These are phyloP conservation scores for Prietella phreatophila DNA, from an alignment of 2,113 vertebrate genomes.

Conservation along the genomic window DNA sequence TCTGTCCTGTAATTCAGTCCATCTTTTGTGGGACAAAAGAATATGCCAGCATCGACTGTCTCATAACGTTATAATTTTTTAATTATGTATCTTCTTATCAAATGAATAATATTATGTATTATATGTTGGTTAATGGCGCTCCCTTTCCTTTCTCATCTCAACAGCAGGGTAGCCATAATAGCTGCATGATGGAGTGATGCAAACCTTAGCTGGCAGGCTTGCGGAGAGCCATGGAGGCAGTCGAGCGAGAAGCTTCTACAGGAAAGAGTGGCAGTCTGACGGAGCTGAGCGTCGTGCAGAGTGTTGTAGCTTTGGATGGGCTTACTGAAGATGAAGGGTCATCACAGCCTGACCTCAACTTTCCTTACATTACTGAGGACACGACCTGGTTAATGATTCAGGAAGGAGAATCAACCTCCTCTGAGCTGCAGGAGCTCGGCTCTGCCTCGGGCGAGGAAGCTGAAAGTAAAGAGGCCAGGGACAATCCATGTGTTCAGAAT, in stretches of 20 bases:
- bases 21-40: not conserved
- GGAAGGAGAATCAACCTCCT: conserved; percentile 39
- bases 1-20: not conserved
- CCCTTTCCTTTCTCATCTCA: conserved; percentile 8
- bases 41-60: not conserved
- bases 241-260: conserved; percentile 32
- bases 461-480: conserved; percentile 32
- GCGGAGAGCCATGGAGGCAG: conserved; percentile 46
- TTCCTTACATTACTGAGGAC: conserved; percentile 11
- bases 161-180: conserved; percentile 17
- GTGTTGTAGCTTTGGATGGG: not conserved
- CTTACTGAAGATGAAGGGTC: conserved; percentile 23
- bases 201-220: conserved; percentile 38
- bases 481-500: conserved; percentile 31
- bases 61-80: not conserved
- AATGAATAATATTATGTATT: not conserved
- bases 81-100: not conserved
- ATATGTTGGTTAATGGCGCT: not conserved
- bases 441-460: conserved; percentile 47
- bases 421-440: conserved; percentile 43
- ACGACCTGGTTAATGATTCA: conserved; percentile 27
- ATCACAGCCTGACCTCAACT: conserved; percentile 23
- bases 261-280: conserved; percentile 19
- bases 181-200: conserved; percentile 44
- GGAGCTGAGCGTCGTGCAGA: conserved; percentile 25